Base-by-base conservation (phyloP, 64 coral and sea anemone species). In the Stichodactyla helianthus region DNA sequence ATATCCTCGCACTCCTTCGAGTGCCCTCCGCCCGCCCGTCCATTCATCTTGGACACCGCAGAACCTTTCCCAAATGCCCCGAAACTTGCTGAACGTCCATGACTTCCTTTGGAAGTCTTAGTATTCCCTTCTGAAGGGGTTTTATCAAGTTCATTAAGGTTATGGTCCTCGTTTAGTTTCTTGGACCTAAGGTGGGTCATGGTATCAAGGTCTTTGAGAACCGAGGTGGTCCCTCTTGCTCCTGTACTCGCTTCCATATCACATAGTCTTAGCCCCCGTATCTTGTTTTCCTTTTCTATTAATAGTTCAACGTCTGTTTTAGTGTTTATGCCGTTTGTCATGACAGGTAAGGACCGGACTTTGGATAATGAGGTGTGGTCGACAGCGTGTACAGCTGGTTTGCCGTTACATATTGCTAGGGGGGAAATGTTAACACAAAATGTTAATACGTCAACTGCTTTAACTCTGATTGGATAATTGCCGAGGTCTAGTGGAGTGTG, bases 101-200 rank as follows among this genome's bases (percentile, higher is more conserved):
- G 68, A 80, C 83, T 83, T 50, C 79, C 92, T 84, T 85, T 88
- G 67, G 10, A 50, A 28, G 52, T 87, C 56, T 82, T 89, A 64
- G 81, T 51, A 44, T 20, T 77, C 83, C 85, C 94, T 51, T 97
- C 91, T 10, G 60, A 51, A 87, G 94, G 76, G 44, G 91, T 52
- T 90, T 95, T 95, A 84, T 99, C 86, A 99, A 99, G 97, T 95
- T 99, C 97, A 88, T 99, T 99, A 53, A 99, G 84, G 77, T 99
- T 99, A 88, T 99, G 97, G 54, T 99, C 97, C 82, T 95, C 97
- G 26, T 86, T 93, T 17, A 85, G 60, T 86, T 99, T 99, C 79
- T 99, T 99, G 68, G 90, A 93, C 19, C 86, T 50, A 62, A 90
- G 68, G 63, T 71, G 80, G 17, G 86, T 85, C 26, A 91, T 13